Evolutionary conservation across 2,113 vertebrate genomes (phyloP), one percentile per base, ranked within the genome.

Genomic region (Eupsittula cactorum): DNA sequence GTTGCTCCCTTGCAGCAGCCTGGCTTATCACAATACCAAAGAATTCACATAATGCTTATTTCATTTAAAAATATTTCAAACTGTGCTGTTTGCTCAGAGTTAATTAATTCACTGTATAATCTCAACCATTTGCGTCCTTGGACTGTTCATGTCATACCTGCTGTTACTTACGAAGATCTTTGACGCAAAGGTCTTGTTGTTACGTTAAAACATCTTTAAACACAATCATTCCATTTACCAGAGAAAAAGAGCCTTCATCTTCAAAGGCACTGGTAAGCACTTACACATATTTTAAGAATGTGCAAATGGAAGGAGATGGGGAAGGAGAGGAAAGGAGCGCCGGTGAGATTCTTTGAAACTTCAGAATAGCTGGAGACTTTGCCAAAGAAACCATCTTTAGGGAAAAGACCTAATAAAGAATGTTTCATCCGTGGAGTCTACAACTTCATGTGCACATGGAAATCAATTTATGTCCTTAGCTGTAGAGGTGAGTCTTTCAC

Each of bases 251-350:
- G 2, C 25, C 15, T 68, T 82, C 10, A 4, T 63, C 57, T 57
- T 35, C 59, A 60, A 20, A 73, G n/a, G 44, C 41, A 21, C 28
- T 65, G 74, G 20, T 53, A 57, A 83, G 39, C 62, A n/a, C 2
- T 17, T 17, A 0, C 19, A 4, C 1, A 0, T 57, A 6, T 35
- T 49, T 57, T 65, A 73, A 53, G 50, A 79, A 69, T 0, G 1
- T 86, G 44, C 33, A 42, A 52, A 31, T 63, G 82, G 52, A 55
- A 65, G 33, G 82, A 76, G 23, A 37, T 62, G 47, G 24, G 64
- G 11, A 75, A 44, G 41, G 75, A 77, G n/a, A 5, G 28, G 6
- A 74, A 81, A 7, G 74, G 69, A 28, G 19, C 6, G 14, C 16
- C n/a, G 49, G 42, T 13, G 60, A 65, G 52, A 31, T 52, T 60